These are phyloP conservation scores for Nannoperca obscura DNA, from an alignment of 2,797 vertebrate genomes.

Conservation along the genomic window DNA sequence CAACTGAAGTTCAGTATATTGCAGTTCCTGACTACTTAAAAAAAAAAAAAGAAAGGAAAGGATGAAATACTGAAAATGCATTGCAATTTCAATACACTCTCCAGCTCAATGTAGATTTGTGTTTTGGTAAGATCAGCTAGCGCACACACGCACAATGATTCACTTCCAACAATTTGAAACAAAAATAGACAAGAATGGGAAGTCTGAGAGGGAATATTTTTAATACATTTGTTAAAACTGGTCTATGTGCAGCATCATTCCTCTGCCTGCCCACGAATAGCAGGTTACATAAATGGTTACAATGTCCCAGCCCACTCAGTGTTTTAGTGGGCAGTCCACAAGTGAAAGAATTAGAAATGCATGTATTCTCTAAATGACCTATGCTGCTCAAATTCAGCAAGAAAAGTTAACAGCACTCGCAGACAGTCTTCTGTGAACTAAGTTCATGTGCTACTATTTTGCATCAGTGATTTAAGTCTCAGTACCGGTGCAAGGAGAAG, in stretches of 20 bases:
- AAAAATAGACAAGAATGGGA: conserved; percentile 56
- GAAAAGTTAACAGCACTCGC: conserved; percentile 28
- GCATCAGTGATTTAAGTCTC: conserved; percentile 13
- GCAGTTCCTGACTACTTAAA: background rate
- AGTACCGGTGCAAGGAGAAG: background rate
- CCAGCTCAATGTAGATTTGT: conserved; percentile 1
- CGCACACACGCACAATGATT: conserved; percentile 1
- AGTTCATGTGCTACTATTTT: conserved; percentile 3
- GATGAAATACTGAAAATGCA: background rate
- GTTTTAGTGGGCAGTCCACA: conserved; percentile 59
- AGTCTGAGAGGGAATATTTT: conserved; percentile 59
- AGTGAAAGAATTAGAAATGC: conserved; percentile 65
- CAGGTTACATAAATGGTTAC: conserved; percentile 72
- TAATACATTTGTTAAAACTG: conserved; percentile 54
- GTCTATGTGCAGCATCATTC: conserved; percentile 45
- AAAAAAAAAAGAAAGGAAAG: background rate
- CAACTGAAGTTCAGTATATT: background rate
- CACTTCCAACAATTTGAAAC: background rate
- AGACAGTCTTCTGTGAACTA: conserved; percentile 19
- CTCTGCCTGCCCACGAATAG: conserved; percentile 58
- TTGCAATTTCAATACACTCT: background rate
- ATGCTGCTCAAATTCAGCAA: conserved; percentile 45
- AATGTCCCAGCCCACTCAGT: conserved; percentile 64
- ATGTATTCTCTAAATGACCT: conserved; percentile 60
- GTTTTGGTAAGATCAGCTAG: conserved; percentile 2